A percentile compares a stretch with the other conserved stretches of the same genome.
Conservation (phyloP, 2,797 vertebrate species). For the Synanceia verrucosa region DNA sequence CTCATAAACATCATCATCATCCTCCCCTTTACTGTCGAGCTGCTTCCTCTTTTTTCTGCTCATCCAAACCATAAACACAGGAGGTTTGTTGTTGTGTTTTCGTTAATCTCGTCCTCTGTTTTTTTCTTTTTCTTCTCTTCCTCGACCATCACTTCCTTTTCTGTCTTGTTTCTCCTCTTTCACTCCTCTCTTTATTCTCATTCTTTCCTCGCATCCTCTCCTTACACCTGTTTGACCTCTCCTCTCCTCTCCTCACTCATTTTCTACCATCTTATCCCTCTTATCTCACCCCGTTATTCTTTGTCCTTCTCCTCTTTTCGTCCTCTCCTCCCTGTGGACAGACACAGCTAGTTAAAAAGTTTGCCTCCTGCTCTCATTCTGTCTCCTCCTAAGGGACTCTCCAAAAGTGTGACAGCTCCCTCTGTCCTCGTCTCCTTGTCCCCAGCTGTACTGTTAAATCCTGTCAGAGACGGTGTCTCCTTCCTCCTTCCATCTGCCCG, state of each 20-base stretch:
- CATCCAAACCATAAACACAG: too few relatives aligned
- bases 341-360: conserved; percentile 10
- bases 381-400: conserved; percentile 29
- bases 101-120: neutral
- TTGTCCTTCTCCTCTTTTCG: too few relatives aligned
- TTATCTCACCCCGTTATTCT: neutral
- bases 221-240: too few relatives aligned
- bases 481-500: conserved; percentile 22
- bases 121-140: neutral
- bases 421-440: neutral
- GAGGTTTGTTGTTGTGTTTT: too few relatives aligned
- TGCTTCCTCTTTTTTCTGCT: neutral
- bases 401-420: conserved; percentile 39
- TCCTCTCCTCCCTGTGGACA: neutral
- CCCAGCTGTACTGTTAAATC: conserved; percentile 34
- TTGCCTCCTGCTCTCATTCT: conserved; percentile 15
- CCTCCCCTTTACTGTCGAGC: neutral
- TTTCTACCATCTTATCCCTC: neutral
- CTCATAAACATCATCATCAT: neutral
- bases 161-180: neutral
- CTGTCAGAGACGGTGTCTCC: conserved; percentile 12
- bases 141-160: neutral
- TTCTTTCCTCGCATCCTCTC: neutral
- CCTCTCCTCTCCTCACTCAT: neutral
- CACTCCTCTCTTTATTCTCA: neutral